Conservation (phyloP, 2,888 invertebrate genomes). For the Clitarchus hookeri region DNA sequence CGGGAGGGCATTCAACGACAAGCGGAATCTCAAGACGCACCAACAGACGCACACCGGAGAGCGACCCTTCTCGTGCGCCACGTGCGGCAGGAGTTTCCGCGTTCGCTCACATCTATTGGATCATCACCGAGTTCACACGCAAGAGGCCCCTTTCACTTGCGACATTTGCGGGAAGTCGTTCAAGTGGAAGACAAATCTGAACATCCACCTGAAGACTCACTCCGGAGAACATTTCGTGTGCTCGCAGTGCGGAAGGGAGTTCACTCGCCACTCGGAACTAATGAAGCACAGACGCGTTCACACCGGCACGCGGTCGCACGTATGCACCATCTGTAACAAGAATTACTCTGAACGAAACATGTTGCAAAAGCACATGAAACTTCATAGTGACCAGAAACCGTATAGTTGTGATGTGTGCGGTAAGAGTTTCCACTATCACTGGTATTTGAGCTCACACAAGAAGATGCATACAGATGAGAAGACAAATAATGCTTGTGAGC, state of each 20-base stretch:
- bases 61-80: conserved; percentile 47
- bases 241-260: conserved; percentile 40
- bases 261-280: conserved; percentile 39
- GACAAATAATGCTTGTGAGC: conserved; percentile 29
- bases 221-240: conserved; percentile 38
- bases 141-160: conserved; percentile 48
- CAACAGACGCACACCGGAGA: conserved; percentile 50
- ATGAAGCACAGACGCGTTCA: conserved; percentile 37
- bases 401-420: conserved; percentile 39
- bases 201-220: conserved; percentile 49
- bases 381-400: conserved; percentile 38
- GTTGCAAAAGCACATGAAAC: conserved; percentile 39
- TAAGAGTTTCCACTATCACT: conserved; percentile 40
- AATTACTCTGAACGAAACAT: conserved; percentile 37
- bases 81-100: conserved; percentile 51
- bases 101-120: conserved; percentile 51
- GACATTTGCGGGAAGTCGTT: conserved; percentile 51
- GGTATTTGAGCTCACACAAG: conserved; percentile 40
- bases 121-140: conserved; percentile 50
- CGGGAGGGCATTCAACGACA: conserved; percentile 53
- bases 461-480: conserved; percentile 39
- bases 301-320: conserved; percentile 35
- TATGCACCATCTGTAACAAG: conserved; percentile 37
- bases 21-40: conserved; percentile 53
- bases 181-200: conserved; percentile 52